Evolutionary conservation across 2,113 vertebrate species (phyloP).

Genomic region (Pituophis catenifer): DNA sequence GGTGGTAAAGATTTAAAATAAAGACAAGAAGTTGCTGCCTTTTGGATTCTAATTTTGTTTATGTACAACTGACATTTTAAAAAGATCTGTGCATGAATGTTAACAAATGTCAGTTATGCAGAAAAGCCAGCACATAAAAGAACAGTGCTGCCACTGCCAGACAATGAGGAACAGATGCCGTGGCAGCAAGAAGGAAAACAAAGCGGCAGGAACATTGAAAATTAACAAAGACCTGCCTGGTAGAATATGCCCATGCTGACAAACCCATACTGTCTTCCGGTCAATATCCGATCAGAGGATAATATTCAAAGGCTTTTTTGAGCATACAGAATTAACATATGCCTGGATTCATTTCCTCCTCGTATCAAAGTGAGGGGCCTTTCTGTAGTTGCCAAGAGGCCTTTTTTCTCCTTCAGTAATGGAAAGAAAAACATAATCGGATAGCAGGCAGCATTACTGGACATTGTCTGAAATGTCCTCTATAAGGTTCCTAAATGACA

Average conservation of each 20-base stretch:
- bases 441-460: neutral
- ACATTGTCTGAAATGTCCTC: neutral
- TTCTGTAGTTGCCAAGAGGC: neutral
- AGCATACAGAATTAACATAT: neutral
- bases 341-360: neutral
- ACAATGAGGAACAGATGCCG: constrained; percentile 2
- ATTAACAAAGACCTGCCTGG: neutral
- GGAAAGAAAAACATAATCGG: neutral
- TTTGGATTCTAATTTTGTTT: neutral
- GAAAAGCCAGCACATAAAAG: neutral
- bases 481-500: neutral
- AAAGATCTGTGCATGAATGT: constrained; percentile 1
- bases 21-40: neutral
- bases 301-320: neutral
- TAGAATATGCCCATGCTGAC: constrained; percentile 7
- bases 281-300: neutral
- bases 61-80: neutral
- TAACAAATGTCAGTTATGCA: neutral
- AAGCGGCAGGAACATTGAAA: neutral
- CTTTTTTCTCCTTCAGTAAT: constrained; percentile 5
- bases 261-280: neutral
- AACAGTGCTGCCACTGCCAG: neutral
- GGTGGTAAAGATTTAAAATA: neutral
- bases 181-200: constrained; percentile 1
- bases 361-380: neutral